Evolutionary conservation across 2,888 invertebrate species (phyloP).

Genomic region (Heteropelma amictum): DNA sequence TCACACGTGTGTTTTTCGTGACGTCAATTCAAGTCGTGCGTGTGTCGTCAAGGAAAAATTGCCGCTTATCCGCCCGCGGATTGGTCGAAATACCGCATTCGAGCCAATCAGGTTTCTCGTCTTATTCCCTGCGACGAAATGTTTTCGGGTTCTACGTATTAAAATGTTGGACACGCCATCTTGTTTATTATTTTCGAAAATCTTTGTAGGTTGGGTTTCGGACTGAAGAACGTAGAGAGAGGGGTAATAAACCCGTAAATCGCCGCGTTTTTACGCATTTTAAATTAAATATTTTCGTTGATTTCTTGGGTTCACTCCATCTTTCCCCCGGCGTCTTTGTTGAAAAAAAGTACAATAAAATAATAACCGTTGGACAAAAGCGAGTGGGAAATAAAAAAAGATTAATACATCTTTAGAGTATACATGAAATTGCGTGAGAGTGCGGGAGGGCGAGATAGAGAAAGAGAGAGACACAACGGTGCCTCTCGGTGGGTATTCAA

Average conservation of each 20-base stretch:
- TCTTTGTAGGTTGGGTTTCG: conserved; percentile 65
- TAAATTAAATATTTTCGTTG: neutral
- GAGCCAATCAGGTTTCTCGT: conserved; percentile 65
- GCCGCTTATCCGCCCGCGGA: conserved; percentile 55
- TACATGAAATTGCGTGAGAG: conserved; percentile 19
- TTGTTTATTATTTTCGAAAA: conserved; percentile 77
- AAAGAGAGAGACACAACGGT: conserved; percentile 60
- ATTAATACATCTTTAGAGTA: neutral
- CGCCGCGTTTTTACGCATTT: conserved; percentile 1
- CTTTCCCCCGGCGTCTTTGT: neutral
- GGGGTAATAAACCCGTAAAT: conserved; percentile 11
- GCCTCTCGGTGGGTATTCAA: conserved; percentile 71
- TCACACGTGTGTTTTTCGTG: conserved; percentile 67
- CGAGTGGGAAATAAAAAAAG: conserved; percentile 4
- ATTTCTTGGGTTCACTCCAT: neutral
- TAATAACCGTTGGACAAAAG: neutral
- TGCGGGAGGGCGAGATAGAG: conserved; percentile 10
- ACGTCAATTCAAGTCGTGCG: conserved; percentile 61
- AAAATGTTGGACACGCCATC: conserved; percentile 66
- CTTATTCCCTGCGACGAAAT: conserved; percentile 54
- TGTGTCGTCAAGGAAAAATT: conserved; percentile 58
- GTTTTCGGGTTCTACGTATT: neutral
- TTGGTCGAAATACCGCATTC: conserved; percentile 58
- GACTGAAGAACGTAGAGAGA: conserved; percentile 12
- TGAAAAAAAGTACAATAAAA: neutral